Conservation (phyloP, 2,888 invertebrate genomes). For the Tinea trinotella region DNA sequence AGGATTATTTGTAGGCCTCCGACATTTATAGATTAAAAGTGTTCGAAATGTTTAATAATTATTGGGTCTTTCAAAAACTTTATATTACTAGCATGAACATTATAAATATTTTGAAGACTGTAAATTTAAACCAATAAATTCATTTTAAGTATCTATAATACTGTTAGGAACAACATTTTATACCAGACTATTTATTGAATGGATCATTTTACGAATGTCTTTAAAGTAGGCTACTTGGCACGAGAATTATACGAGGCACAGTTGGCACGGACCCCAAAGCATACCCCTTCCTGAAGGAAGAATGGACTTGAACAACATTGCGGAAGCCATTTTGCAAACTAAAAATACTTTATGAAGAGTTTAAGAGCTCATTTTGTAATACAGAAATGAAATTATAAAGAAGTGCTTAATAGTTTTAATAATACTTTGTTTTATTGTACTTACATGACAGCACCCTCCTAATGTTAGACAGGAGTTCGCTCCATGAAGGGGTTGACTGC, state of each 20-base stretch:
- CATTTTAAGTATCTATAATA: background rate
- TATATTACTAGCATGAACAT: too few relatives aligned
- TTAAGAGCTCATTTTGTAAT: conserved; percentile 13
- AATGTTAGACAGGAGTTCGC: too few relatives aligned
- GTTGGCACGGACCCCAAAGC: conserved; percentile 29
- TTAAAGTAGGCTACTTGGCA: conserved; percentile 37
- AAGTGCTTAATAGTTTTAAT: too few relatives aligned
- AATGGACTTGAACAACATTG: conserved; percentile 31
- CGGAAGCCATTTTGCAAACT: conserved; percentile 32
- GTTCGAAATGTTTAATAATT: too few relatives aligned
- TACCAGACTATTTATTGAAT: conserved; percentile 13
- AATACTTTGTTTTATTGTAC: too few relatives aligned
- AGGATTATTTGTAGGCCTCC: too few relatives aligned
- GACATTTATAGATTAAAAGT: too few relatives aligned
- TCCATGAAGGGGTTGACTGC: too few relatives aligned
- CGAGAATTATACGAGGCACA: conserved; percentile 38
- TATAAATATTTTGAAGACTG: too few relatives aligned
- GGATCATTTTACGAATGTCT: conserved; percentile 23
- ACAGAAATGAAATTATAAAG: conserved; percentile 11
- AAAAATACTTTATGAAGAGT: conserved; percentile 18
- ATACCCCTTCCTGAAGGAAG: conserved; percentile 28
- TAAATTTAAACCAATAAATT: background rate
- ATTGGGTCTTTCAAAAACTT: too few relatives aligned
- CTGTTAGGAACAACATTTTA: conserved; percentile 5
- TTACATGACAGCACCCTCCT: too few relatives aligned